Conservation (phyloP, 2,113 vertebrate genomes). For the Chloebia gouldiae region DNA sequence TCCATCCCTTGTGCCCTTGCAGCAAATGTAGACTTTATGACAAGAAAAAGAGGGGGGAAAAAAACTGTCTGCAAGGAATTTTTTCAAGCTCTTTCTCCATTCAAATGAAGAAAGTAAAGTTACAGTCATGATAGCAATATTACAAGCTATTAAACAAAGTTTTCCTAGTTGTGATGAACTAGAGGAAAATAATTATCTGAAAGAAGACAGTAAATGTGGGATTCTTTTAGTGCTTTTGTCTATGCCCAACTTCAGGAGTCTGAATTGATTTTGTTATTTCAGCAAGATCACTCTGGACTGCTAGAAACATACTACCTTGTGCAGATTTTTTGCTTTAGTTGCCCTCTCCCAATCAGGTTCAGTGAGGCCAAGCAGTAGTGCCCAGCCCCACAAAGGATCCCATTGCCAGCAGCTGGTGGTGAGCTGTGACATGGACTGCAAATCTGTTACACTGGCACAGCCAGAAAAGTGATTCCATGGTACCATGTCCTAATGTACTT, state of each 20-base stretch:
- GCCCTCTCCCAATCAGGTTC: background rate
- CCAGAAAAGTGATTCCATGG: background rate
- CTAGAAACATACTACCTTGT: background rate
- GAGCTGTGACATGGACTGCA: background rate
- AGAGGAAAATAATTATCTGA: constrained; percentile 10
- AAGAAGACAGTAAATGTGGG: background rate
- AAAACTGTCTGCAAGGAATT: constrained; percentile 31
- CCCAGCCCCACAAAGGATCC: background rate
- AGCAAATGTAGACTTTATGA: constrained; percentile 47
- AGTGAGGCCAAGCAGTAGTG: background rate
- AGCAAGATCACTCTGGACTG: background rate
- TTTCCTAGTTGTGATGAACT: constrained; percentile 12
- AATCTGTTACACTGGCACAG: background rate
- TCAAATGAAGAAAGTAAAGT: constrained; percentile 35
- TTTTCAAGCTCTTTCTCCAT: constrained; percentile 19
- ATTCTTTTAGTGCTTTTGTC: background rate
- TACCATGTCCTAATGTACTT: background rate
- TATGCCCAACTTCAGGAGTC: background rate
- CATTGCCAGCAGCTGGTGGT: background rate
- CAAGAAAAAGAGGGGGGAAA: background rate
- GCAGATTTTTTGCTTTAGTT: background rate
- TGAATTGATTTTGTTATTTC: background rate
- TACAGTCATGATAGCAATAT: constrained; percentile 37
- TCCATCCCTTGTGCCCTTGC: constrained; percentile 61
- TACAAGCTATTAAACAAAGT: constrained; percentile 44